phyloP scores from a whole-genome alignment of 2,888 invertebrate genomes.

The Sinelater perroti region DNA sequence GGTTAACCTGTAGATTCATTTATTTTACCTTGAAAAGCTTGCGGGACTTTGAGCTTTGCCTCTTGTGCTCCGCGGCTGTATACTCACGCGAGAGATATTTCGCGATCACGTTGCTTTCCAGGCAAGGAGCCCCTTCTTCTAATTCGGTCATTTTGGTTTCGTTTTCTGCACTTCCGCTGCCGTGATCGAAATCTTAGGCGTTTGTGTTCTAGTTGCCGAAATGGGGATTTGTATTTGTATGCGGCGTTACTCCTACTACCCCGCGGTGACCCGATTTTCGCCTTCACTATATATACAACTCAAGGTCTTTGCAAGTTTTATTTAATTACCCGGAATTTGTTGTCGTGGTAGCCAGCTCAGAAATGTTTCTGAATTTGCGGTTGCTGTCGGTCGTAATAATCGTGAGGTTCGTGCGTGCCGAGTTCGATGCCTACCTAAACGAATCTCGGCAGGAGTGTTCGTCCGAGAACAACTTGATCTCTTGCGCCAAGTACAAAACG shows the following conservation, averaged over 20 bases:
- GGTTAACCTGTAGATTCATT: too few relatives aligned
- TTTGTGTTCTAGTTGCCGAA: conserved; percentile 16
- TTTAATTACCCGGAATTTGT: conserved; percentile 16
- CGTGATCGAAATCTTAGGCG: conserved; percentile 14
- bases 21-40: too few relatives aligned
- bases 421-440: conserved; percentile 49
- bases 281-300: conserved; percentile 29
- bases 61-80: neutral
- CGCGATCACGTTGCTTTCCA: conserved; percentile 1
- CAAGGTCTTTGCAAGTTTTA: conserved; percentile 22
- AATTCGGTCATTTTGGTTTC: conserved; percentile 24
- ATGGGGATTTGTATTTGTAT: conserved; percentile 22
- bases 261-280: conserved; percentile 29
- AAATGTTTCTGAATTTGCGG: conserved; percentile 23
- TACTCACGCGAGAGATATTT: conserved; percentile 2
- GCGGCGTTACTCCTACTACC: conserved; percentile 34
- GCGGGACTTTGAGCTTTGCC: too few relatives aligned
- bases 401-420: conserved; percentile 29
- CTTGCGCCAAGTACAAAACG: conserved; percentile 52
- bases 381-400: conserved; percentile 33
- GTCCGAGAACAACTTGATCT: conserved; percentile 43
- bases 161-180: conserved; percentile 20
- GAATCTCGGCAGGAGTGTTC: conserved; percentile 49
- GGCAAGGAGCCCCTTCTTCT: conserved; percentile 2
- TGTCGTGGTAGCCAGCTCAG: too few relatives aligned